Conservation (phyloP, 2,888 invertebrate genomes). For the Andrena chrysosceles region DNA sequence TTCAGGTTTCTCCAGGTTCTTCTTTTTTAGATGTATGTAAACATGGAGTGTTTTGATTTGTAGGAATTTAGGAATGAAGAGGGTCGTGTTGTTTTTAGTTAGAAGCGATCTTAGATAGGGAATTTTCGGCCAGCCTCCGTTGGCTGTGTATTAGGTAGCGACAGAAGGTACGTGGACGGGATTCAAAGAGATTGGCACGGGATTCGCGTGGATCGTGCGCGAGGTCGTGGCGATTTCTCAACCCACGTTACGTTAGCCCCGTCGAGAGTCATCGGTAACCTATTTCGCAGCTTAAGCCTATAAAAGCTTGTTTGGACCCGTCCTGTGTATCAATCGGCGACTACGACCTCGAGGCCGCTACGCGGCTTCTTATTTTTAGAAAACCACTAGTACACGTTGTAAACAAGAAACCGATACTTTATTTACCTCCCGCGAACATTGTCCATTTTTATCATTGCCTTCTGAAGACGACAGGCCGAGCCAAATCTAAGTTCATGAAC, state of each 20-base stretch:
- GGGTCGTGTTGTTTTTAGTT: neutral
- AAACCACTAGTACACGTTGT: constrained; percentile 43
- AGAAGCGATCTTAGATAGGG: neutral
- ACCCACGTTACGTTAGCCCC: constrained; percentile 14
- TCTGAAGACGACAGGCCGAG: neutral
- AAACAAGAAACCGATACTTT: constrained; percentile 47
- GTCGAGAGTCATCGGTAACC: constrained; percentile 21
- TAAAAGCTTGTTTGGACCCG: constrained; percentile 14
- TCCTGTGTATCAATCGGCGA: constrained; percentile 20
- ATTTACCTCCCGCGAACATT: constrained; percentile 6
- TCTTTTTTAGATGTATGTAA: neutral
- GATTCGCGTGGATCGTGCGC: constrained; percentile 28
- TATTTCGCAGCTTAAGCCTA: constrained; percentile 17
- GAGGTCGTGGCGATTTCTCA: constrained; percentile 42
- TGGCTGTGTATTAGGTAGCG: neutral
- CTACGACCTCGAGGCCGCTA: constrained; percentile 31
- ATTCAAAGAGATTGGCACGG: constrained; percentile 46
- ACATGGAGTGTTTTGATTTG: neutral
- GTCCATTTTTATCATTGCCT: neutral
- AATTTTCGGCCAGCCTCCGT: neutral
- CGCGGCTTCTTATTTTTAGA: constrained; percentile 45
- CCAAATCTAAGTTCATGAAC: neutral
- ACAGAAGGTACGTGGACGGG: constrained; percentile 29
- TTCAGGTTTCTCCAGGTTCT: too few relatives aligned
- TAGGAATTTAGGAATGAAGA: too few relatives aligned